A percentile compares a stretch with the other conserved stretches of the same genome.
These are phyloP conservation scores for Eurytoma californica DNA, from an alignment of 2,888 invertebrate species.

Conservation along the genomic window DNA sequence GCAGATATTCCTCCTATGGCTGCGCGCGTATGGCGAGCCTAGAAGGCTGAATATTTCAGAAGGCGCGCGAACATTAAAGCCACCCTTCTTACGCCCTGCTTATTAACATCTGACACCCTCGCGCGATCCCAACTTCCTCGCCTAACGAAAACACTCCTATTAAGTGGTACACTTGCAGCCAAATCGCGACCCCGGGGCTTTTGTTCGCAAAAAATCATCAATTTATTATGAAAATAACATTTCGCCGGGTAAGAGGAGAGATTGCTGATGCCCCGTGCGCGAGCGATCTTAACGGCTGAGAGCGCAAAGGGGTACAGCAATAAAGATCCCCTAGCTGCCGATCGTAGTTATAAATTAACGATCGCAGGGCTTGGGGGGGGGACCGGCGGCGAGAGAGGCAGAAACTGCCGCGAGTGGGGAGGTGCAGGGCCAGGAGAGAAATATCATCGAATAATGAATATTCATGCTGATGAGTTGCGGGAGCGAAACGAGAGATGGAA, in stretches of 20 bases:
- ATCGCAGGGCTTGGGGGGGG: slow-evolving; percentile 62
- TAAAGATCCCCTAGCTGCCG: slow-evolving; percentile 67
- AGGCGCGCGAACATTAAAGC: slow-evolving; percentile 71
- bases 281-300: slow-evolving; percentile 54
- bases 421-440: slow-evolving; percentile 64
- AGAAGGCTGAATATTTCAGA: slow-evolving; percentile 73
- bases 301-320: slow-evolving; percentile 56
- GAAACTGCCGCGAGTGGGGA: slow-evolving; percentile 21
- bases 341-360: slow-evolving; percentile 73
- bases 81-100: slow-evolving; percentile 72
- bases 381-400: slow-evolving; percentile 56
- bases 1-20: slow-evolving; percentile 62
- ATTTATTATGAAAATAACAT: too few species aligned
- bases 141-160: slow-evolving; percentile 37
- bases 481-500: slow-evolving; percentile 69
- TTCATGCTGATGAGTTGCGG: slow-evolving; percentile 74
- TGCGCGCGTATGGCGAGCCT: slow-evolving; percentile 62
- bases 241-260: too few species aligned
- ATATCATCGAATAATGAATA: slow-evolving; percentile 75
- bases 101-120: slow-evolving; percentile 72
- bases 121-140: slow-evolving; percentile 42
- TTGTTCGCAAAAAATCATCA: background rate
- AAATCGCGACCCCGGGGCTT: slow-evolving; percentile 1
- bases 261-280: slow-evolving; percentile 48
- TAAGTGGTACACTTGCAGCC: background rate